Percentiles rank a stretch among this genome's conserved stretches.
Conservation (phyloP, 2,113 vertebrate genomes). For the Paraplagusia blochii region DNA sequence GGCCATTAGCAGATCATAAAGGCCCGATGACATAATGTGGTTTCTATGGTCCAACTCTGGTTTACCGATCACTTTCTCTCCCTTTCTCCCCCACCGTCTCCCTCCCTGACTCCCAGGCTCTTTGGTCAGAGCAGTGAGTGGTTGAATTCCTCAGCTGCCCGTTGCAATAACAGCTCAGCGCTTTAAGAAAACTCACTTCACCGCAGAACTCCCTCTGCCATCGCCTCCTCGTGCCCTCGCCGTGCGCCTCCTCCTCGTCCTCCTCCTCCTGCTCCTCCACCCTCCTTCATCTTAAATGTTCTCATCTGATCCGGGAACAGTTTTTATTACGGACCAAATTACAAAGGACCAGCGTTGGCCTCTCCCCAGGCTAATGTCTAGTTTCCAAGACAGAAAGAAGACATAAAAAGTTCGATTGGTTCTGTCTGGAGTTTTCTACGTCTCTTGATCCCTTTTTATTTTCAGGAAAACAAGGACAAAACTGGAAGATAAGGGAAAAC, state of each 20-base stretch:
- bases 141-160: slow-evolving; percentile 67
- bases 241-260: slow-evolving; percentile 23
- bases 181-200: slow-evolving; percentile 72
- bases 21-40: slow-evolving; percentile 73
- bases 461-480: not conserved
- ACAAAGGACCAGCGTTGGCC: slow-evolving; percentile 49
- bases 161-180: slow-evolving; percentile 73
- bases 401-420: slow-evolving; percentile 16
- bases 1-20: slow-evolving; percentile 73
- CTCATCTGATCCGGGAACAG: slow-evolving; percentile 47
- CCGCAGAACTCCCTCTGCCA: slow-evolving; percentile 53
- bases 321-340: slow-evolving; percentile 53
- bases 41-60: slow-evolving; percentile 59
- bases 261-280: slow-evolving; percentile 26
- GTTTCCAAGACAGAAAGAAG: slow-evolving; percentile 49
- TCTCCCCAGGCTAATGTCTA: slow-evolving; percentile 53
- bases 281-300: slow-evolving; percentile 33
- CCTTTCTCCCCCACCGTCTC: slow-evolving; percentile 15
- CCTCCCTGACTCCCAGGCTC: slow-evolving; percentile 26
- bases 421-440: slow-evolving; percentile 6
- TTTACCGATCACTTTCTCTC: slow-evolving; percentile 48
- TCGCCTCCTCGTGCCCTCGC: slow-evolving; percentile 18
- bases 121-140: slow-evolving; percentile 49
- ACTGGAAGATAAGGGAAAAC: no score
- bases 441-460: slow-evolving; percentile 12